A percentile compares a stretch with the other conserved stretches of the same genome.
These are phyloP conservation scores for Andrena hattorfiana DNA, from an alignment of 2,888 invertebrate genomes.

Conservation along the genomic window DNA sequence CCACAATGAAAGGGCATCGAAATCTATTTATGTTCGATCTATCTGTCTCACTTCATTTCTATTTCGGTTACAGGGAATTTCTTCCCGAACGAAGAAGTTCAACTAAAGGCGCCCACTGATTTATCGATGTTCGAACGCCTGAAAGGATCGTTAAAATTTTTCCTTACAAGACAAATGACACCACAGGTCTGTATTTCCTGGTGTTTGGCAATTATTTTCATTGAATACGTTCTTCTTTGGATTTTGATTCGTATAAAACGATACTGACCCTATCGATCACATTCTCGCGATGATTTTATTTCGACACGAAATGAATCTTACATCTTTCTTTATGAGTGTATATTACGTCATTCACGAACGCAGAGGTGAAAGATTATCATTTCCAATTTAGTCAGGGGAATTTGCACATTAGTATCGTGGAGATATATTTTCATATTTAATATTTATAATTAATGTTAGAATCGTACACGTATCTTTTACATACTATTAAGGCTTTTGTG, in stretches of 20 bases:
- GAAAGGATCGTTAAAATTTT: slow-evolving; percentile 81
- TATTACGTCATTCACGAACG: not conserved
- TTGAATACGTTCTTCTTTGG: slow-evolving; percentile 71
- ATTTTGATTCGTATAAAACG: slow-evolving; percentile 67
- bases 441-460: slow-evolving; percentile 25
- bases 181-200: slow-evolving; percentile 81
- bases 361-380: slow-evolving; percentile 5
- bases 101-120: slow-evolving; percentile 82
- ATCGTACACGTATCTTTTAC: slow-evolving; percentile 7
- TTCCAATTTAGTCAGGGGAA: not conserved
- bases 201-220: slow-evolving; percentile 73
- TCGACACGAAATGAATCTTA: not conserved
- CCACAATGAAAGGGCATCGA: too few species aligned
- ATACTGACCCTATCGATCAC: slow-evolving; percentile 33
- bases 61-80: slow-evolving; percentile 72
- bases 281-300: slow-evolving; percentile 5
- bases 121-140: slow-evolving; percentile 81
- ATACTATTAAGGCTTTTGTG: slow-evolving; percentile 36
- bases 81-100: slow-evolving; percentile 77
- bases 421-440: slow-evolving; percentile 27
- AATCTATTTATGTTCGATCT: too few species aligned
- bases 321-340: slow-evolving; percentile 2
- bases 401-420: slow-evolving; percentile 1
- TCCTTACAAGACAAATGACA: slow-evolving; percentile 78
- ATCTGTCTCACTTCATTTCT: slow-evolving; percentile 4